phyloP scores from a whole-genome alignment of 2,888 invertebrate species.

The Selenia dentaria region DNA sequence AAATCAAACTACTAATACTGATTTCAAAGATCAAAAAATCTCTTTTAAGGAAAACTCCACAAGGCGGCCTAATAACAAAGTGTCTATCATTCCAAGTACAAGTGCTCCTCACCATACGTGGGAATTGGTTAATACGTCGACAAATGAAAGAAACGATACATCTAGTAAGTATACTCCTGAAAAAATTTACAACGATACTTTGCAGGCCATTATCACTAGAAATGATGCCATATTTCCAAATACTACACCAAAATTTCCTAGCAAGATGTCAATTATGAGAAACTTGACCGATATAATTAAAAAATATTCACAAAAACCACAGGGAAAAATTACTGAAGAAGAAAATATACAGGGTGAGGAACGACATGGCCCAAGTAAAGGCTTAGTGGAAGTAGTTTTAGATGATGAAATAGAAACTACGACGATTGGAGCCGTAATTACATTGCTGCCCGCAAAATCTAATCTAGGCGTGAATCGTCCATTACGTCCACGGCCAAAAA shows the following conservation, averaged over 20 bases:
- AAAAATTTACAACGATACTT: conserved; percentile 85
- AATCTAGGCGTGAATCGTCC: conserved; percentile 91
- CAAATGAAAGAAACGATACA: conserved; percentile 65
- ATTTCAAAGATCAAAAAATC: conserved; percentile 25
- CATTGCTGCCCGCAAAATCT: conserved; percentile 91
- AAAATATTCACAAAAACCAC: conserved; percentile 80
- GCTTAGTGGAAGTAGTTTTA: conserved; percentile 73
- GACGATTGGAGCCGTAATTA: conserved; percentile 70
- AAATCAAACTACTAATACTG: conserved; percentile 31
- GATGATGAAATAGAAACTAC: conserved; percentile 73
- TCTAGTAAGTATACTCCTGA: conserved; percentile 71
- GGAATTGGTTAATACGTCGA: conserved; percentile 85
- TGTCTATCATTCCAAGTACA: conserved; percentile 74
- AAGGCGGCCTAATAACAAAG: conserved; percentile 74
- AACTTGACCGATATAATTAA: conserved; percentile 88
- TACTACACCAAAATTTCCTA: conserved; percentile 71
- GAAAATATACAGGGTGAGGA: conserved; percentile 50
- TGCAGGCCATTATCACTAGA: conserved; percentile 86
- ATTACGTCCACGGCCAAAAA: conserved; percentile 86
- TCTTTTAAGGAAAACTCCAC: conserved; percentile 61
- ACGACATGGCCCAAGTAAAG: conserved; percentile 58
- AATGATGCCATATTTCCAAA: conserved; percentile 76
- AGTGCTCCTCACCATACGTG: conserved; percentile 75
- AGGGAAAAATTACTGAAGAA: conserved; percentile 38
- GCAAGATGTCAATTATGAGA: conserved; percentile 76